Conservation (phyloP, 2,888 invertebrate species). For the Calliopum simillimum region DNA sequence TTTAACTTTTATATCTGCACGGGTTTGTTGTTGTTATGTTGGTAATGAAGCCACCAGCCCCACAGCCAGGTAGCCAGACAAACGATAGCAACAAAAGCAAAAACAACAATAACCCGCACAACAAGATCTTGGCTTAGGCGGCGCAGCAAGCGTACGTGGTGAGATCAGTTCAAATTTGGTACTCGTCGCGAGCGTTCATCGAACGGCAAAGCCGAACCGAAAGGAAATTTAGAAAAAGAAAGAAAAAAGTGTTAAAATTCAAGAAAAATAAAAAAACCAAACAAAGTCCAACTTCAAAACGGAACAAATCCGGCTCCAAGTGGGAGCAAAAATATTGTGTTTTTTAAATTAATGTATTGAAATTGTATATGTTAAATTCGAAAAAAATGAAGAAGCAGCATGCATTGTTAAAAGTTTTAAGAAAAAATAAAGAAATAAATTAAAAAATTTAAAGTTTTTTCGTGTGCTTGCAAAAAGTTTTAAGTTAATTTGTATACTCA, state of each 20-base stretch:
- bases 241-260: not conserved
- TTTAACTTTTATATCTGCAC: not conserved
- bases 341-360: not conserved
- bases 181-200: conserved; percentile 38
- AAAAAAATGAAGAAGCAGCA: no score
- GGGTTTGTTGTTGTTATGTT: conserved; percentile 16
- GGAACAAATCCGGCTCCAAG: conserved; percentile 14
- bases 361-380: no score
- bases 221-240: not conserved
- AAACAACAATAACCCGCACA: conserved; percentile 13
- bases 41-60: conserved; percentile 26
- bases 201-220: conserved; percentile 18
- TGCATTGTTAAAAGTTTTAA: no score
- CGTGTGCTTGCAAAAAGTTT: not conserved
- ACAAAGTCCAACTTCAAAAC: not conserved
- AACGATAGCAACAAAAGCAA: not conserved
- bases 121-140: conserved; percentile 38
- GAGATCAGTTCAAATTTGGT: conserved; percentile 43
- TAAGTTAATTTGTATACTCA: not conserved
- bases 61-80: not conserved
- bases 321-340: not conserved
- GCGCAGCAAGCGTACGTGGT: conserved; percentile 30
- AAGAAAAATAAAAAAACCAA: not conserved
- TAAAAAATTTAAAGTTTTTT: no score
- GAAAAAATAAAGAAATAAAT: no score